phyloP scores from a whole-genome alignment of 2,113 vertebrate species.

The Campylomormyrus tamandua region DNA sequence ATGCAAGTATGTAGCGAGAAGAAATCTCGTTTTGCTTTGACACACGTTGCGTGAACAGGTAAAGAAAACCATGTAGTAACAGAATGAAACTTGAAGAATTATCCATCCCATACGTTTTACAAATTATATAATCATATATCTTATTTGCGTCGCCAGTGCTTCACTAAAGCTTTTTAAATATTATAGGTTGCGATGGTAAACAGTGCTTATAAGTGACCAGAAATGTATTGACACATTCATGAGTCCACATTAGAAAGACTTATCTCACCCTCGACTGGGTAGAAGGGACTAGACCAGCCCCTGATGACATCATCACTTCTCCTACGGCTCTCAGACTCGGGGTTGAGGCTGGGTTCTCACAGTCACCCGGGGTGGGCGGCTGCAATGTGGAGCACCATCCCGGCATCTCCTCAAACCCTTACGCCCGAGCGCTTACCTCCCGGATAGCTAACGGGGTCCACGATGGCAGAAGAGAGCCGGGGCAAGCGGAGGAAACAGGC shows the following conservation, averaged over 20 bases:
- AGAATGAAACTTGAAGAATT: background rate
- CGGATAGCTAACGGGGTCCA: slow-evolving; percentile 20
- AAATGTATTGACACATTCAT: background rate
- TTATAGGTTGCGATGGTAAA: background rate
- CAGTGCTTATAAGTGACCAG: background rate
- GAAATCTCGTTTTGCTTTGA: background rate
- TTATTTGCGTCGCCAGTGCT: background rate
- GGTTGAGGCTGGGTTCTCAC: slow-evolving; percentile 43
- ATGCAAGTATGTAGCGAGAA: background rate
- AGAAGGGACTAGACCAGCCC: slow-evolving; percentile 49
- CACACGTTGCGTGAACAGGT: background rate
- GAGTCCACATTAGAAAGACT: background rate
- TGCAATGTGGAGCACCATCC: slow-evolving; percentile 54
- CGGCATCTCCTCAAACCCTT: slow-evolving; percentile 28
- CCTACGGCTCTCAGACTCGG: slow-evolving; percentile 44
- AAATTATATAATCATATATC: background rate
- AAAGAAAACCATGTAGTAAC: background rate
- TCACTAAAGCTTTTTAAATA: background rate
- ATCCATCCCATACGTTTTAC: background rate
- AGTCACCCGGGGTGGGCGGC: slow-evolving; percentile 52
- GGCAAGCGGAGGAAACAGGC: slow-evolving; percentile 71
- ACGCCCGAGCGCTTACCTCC: slow-evolving; percentile 27
- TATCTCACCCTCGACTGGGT: background rate
- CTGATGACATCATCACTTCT: slow-evolving; percentile 64
- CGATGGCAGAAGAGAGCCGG: slow-evolving; percentile 65